Percentiles rank a stretch among this genome's conserved stretches.
These are phyloP conservation scores for Cephus rjabovi DNA, from an alignment of 2,888 invertebrate species.

Conservation along the genomic window DNA sequence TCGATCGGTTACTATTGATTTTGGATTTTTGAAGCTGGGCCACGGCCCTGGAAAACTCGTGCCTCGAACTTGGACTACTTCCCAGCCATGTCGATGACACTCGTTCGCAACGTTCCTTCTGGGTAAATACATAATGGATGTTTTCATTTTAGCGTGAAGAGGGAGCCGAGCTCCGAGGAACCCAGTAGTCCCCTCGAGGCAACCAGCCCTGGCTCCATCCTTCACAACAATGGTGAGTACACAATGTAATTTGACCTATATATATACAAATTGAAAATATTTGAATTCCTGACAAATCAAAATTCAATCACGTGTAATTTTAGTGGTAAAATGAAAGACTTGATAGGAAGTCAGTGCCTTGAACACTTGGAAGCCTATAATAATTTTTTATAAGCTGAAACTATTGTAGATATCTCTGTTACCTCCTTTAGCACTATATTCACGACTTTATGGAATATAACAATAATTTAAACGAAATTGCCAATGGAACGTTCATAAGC, in stretches of 20 bases:
- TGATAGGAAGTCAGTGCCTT: neutral
- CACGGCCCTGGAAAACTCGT: neutral
- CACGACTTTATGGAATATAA: too few relatives aligned
- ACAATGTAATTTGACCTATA: neutral
- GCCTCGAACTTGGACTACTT: too few relatives aligned
- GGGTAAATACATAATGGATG: constrained; percentile 52
- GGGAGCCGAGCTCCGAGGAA: constrained; percentile 61
- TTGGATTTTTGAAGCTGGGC: too few relatives aligned
- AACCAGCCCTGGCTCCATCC: constrained; percentile 62
- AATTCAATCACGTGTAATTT: neutral
- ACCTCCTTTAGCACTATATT: too few relatives aligned
- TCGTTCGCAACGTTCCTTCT: constrained; percentile 11
- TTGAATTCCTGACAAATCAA: neutral
- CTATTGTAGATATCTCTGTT: too few relatives aligned
- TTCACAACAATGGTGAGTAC: constrained; percentile 64
- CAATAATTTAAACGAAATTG: too few relatives aligned
- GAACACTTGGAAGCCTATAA: neutral
- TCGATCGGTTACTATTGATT: too few relatives aligned
- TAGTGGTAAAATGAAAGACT: neutral
- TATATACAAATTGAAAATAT: neutral
- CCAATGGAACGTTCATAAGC: too few relatives aligned
- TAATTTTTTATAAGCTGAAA: too few relatives aligned
- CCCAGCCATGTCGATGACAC: neutral
- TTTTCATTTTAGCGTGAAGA: constrained; percentile 62
- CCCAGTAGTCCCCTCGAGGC: constrained; percentile 64